Evolutionary conservation across 2,888 invertebrate species (phyloP).

Genomic region (Tetrapedia diversipes): DNA sequence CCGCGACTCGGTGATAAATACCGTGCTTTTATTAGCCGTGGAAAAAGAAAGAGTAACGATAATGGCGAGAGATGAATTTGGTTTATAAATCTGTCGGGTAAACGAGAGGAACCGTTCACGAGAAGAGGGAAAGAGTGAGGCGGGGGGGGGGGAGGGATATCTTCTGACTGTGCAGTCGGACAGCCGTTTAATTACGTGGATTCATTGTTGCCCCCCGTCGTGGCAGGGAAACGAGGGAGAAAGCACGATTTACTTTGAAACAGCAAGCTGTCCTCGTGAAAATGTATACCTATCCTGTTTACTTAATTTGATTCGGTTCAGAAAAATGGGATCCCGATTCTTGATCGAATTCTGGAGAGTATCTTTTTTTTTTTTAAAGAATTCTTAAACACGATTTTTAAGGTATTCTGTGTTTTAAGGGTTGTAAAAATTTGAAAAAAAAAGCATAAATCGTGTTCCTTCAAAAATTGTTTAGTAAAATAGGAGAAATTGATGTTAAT

Average conservation of each 20-base stretch:
- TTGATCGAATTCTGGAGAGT: no score
- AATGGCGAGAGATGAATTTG: constrained; percentile 53
- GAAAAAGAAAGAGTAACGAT: not conserved
- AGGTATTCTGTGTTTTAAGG: no score
- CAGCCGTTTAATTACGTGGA: constrained; percentile 62
- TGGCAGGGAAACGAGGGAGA: not conserved
- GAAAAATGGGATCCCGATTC: not conserved
- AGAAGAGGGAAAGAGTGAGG: no score
- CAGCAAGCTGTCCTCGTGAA: constrained; percentile 1
- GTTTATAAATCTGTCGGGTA: constrained; percentile 56
- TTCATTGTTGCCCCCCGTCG: constrained; percentile 50
- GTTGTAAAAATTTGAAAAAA: no score
- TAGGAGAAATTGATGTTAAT: no score
- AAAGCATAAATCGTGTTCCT: no score
- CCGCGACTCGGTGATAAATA: not conserved
- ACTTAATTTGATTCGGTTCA: not conserved
- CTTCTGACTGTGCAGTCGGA: constrained; percentile 49
- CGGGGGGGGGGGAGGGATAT: no score
- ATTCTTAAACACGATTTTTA: no score
- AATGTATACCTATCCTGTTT: constrained; percentile 6
- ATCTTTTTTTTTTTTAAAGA: no score
- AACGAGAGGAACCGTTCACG: constrained; percentile 28
- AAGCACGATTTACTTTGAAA: constrained; percentile 22
- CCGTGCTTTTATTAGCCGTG: constrained; percentile 1
- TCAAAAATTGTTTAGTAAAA: no score